phyloP scores from a whole-genome alignment of 92 coral and sea anemone genomes.

The Actinostola sp. region DNA sequence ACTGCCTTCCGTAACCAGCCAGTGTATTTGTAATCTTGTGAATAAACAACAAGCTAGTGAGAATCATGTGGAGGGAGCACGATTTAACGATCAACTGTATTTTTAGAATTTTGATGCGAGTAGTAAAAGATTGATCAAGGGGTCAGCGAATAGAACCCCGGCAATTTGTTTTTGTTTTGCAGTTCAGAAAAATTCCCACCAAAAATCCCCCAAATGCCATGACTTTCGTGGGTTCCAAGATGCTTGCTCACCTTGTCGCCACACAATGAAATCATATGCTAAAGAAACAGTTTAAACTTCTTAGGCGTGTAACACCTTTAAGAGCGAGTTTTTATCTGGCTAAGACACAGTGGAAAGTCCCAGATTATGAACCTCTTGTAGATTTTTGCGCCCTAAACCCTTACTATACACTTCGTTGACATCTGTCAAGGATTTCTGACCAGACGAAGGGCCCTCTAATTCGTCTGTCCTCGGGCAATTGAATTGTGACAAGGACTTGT shows the following conservation, averaged over 20 bases:
- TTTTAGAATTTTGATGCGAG: too few species aligned
- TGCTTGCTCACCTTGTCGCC: not conserved
- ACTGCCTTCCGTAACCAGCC: not conserved
- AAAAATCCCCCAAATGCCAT: too few species aligned
- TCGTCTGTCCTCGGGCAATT: constrained; percentile 11
- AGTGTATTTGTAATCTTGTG: not conserved
- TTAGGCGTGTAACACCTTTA: constrained; percentile 12
- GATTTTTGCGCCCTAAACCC: not conserved
- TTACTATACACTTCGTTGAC: not conserved
- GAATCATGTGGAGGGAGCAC: too few species aligned
- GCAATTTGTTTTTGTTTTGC: too few species aligned
- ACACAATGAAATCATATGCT: not conserved
- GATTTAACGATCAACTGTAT: too few species aligned
- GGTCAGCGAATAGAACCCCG: too few species aligned
- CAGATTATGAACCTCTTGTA: constrained; percentile 3
- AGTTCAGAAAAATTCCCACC: too few species aligned
- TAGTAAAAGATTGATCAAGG: too few species aligned
- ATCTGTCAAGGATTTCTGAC: not conserved
- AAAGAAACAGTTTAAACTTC: constrained; percentile 9
- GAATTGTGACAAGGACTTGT: constrained; percentile 5
- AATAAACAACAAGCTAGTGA: not conserved
- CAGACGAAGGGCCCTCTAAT: constrained; percentile 13
- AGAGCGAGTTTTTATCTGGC: constrained; percentile 14
- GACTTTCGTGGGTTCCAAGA: too few species aligned
- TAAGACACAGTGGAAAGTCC: constrained; percentile 6